Conservation (phyloP, 2,113 vertebrate genomes). For the Bungarus multicinctus region DNA sequence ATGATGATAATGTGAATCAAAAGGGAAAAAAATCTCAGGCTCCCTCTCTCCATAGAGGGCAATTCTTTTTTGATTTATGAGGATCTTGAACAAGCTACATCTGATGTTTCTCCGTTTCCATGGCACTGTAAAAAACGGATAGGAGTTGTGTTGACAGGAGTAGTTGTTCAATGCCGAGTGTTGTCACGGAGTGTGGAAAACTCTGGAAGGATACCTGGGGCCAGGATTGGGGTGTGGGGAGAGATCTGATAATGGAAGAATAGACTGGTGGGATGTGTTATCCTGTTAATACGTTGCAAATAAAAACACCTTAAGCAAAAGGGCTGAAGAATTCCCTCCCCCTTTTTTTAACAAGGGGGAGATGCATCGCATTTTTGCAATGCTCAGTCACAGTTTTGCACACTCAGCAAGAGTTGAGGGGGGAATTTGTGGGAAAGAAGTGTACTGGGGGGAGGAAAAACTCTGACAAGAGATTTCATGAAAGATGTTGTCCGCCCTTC, state of each 20-base stretch:
- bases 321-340: background rate
- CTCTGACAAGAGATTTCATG: background rate
- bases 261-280: slow-evolving; percentile 55
- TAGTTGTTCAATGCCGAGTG: slow-evolving; percentile 50
- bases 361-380: background rate
- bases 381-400: background rate
- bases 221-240: background rate
- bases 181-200: slow-evolving; percentile 57
- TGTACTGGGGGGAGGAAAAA: background rate
- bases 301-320: slow-evolving; percentile 13
- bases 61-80: slow-evolving; percentile 48
- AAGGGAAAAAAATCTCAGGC: background rate
- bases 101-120: slow-evolving; percentile 54
- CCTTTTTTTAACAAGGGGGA: background rate
- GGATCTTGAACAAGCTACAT: slow-evolving; percentile 38
- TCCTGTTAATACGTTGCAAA: slow-evolving; percentile 59
- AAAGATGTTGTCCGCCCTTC: background rate
- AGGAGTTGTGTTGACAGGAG: slow-evolving; percentile 52
- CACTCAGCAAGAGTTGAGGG: background rate
- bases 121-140: slow-evolving; percentile 43
- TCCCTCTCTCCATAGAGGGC: background rate
- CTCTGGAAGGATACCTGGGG: slow-evolving; percentile 64
- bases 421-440: background rate
- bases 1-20: background rate
- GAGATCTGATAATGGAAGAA: background rate